Base-by-base conservation (phyloP, 2,888 invertebrate species). In the Acleris cristana region DNA sequence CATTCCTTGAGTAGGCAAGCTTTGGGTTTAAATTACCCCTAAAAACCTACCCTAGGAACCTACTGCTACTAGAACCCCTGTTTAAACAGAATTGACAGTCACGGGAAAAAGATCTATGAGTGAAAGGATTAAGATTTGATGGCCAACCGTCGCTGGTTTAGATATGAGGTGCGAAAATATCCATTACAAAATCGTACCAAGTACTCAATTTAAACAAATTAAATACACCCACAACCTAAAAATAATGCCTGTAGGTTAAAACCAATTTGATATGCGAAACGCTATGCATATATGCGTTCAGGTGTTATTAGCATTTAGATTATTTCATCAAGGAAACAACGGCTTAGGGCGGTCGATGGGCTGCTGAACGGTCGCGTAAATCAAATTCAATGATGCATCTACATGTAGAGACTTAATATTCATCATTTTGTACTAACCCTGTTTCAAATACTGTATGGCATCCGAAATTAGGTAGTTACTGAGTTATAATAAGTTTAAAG, bases 281-380 rank as follows among this genome's bases (percentile, higher is more conserved):
- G 51, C 21, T 61, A 21, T 61, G 60, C 60, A 56, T 61, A 66
- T 52, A 57, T 63, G 57, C 57, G 66, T 40, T 23, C 21, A 40
- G 34, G 30, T 44, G 40, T 63, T 62, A 67, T 67, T 67, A 67
- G 62, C 67, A 67, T 67, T 67, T 67, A 67, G 62, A 67, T 67
- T 57, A 67, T 67, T 67, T 58, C 57, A 67, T 67, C 67, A 67
- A 63, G 57, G 62, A 52, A 21, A 62, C 56, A 61, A 45, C 45
- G 34, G 67, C 57, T 67, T 62, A 62, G 57, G 56, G 10, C 53
- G 62, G 48, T 61, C 57, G 67, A 53, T 58, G 61, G 40, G 55
- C 53, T 21, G 48, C 45, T 45, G 66, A 61, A 60, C 40, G 65
- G 45, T 34, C 30, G 30, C 56, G 3, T 48, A 48, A 48, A 48